phyloP scores from a whole-genome alignment of 2,797 vertebrate genomes.

The Gila robusta region DNA sequence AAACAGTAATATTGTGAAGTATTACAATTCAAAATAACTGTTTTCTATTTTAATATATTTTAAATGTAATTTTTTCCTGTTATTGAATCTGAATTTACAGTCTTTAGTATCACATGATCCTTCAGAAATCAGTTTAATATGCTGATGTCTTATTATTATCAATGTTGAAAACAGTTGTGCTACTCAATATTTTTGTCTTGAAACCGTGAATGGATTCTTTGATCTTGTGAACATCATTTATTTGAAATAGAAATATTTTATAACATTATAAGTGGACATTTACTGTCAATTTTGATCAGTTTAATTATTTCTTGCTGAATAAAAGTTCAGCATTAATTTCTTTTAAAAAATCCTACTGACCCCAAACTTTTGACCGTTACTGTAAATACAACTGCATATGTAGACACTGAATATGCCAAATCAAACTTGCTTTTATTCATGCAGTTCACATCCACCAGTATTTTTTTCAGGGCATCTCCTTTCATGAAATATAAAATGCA shows the following conservation, averaged over 20 bases:
- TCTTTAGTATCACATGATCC: background rate
- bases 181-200: background rate
- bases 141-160: background rate
- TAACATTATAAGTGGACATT: background rate
- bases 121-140: background rate
- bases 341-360: background rate
- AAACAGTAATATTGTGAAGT: background rate
- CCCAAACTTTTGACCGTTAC: background rate
- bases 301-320: background rate
- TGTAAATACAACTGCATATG: background rate
- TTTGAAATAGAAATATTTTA: background rate
- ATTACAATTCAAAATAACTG: too few species aligned
- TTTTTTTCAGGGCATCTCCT: background rate
- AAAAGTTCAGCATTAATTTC: background rate
- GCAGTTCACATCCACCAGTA: constrained; percentile 1
- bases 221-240: background rate
- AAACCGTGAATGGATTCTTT: background rate
- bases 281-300: background rate
- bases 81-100: background rate
- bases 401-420: constrained; percentile 1
- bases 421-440: constrained; percentile 9
- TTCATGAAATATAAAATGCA: background rate
- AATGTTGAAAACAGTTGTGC: background rate
- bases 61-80: background rate
- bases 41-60: too few species aligned